Percentiles rank a stretch among this genome's conserved stretches.
Conservation (phyloP, 2,888 invertebrate species). For the Ferdinandea cuprea region DNA sequence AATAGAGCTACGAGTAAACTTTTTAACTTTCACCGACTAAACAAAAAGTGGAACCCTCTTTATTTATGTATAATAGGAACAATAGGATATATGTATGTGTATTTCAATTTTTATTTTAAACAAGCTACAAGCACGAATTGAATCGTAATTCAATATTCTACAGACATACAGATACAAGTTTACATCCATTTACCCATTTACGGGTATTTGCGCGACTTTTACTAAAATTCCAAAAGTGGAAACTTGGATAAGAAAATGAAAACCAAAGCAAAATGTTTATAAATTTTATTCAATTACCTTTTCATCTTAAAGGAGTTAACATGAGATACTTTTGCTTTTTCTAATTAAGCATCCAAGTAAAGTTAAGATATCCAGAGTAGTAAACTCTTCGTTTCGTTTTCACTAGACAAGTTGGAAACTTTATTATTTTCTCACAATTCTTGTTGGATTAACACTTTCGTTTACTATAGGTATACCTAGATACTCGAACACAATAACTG, state of each 20-base stretch:
- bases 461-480: slow-evolving; percentile 10
- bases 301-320: slow-evolving; percentile 54
- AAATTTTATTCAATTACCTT: slow-evolving; percentile 55
- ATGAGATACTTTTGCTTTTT: slow-evolving; percentile 11
- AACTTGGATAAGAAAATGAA: slow-evolving; percentile 12
- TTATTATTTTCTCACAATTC: slow-evolving; percentile 24
- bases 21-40: slow-evolving; percentile 3
- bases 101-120: too few species aligned
- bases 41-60: slow-evolving; percentile 1
- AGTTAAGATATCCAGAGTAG: slow-evolving; percentile 55
- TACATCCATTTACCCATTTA: slow-evolving; percentile 24
- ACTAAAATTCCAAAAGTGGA: slow-evolving; percentile 14
- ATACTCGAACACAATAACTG: slow-evolving; percentile 2
- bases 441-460: slow-evolving; percentile 50
- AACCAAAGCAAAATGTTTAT: neutral
- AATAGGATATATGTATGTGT: too few species aligned
- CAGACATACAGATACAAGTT: slow-evolving; percentile 13
- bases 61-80: neutral
- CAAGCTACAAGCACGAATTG: slow-evolving; percentile 6
- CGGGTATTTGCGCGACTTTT: slow-evolving; percentile 13
- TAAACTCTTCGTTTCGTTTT: slow-evolving; percentile 50
- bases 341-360: slow-evolving; percentile 10
- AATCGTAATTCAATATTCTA: slow-evolving; percentile 43
- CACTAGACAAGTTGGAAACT: slow-evolving; percentile 7
- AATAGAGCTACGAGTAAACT: slow-evolving; percentile 2